phyloP scores from a whole-genome alignment of 2,113 vertebrate species.

The Rhinolophus sinicus region DNA sequence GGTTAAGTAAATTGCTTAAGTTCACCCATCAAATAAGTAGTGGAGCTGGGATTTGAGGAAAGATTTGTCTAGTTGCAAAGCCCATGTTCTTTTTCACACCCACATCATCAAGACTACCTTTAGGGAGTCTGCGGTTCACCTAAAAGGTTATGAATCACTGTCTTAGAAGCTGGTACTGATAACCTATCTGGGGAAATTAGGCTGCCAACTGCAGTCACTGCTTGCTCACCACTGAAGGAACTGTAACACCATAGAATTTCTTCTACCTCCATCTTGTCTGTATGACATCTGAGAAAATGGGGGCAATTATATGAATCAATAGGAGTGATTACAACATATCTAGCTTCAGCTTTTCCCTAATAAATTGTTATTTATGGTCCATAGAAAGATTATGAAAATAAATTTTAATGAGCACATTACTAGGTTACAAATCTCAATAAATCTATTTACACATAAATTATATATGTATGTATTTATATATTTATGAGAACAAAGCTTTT shows the following conservation, averaged over 20 bases:
- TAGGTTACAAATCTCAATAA: conserved; percentile 64
- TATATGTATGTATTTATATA: conserved; percentile 63
- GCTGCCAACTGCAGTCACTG: background rate
- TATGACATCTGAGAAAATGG: background rate
- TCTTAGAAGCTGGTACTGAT: background rate
- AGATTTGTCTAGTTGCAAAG: background rate
- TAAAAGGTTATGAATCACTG: background rate
- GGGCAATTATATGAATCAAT: conserved; percentile 47
- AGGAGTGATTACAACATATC: conserved; percentile 7
- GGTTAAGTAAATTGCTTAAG: background rate
- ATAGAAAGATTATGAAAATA: conserved; percentile 58
- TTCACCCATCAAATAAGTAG: background rate
- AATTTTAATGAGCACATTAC: conserved; percentile 66
- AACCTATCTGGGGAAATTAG: background rate
- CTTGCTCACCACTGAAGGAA: background rate
- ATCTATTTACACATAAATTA: conserved; percentile 61
- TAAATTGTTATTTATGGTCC: conserved; percentile 61
- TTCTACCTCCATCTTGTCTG: background rate
- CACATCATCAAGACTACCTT: background rate
- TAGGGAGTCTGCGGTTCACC: background rate
- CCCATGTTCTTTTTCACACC: background rate
- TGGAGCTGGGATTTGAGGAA: background rate
- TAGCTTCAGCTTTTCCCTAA: conserved; percentile 60
- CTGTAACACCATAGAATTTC: background rate
- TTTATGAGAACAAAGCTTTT: conserved; percentile 68